Percentiles rank a stretch among this genome's conserved stretches.
Evolutionary conservation across 2,113 vertebrate species (phyloP).

Genomic region (Alouatta palliata): DNA sequence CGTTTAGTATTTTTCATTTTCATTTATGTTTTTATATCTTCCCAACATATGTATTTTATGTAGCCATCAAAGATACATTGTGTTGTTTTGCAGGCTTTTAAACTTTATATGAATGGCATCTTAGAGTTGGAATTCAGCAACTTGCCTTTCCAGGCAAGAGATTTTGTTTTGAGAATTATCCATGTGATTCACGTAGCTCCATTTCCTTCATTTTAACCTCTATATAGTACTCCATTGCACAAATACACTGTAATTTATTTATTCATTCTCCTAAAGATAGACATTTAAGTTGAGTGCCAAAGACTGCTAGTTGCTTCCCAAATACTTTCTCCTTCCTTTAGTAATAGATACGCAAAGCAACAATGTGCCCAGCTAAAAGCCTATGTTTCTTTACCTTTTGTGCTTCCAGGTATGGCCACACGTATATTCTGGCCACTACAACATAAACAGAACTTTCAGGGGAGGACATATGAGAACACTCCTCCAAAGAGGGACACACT

Average conservation of each 20-base stretch:
- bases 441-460: neutral
- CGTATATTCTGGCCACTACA: neutral
- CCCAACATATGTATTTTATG: neutral
- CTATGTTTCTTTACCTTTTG: neutral
- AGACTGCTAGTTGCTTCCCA: neutral
- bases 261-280: neutral
- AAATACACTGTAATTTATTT: neutral
- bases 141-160: slow-evolving; percentile 12
- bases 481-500: neutral
- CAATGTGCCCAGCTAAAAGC: neutral
- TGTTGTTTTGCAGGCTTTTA: slow-evolving; percentile 29
- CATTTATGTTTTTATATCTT: neutral
- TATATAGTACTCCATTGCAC: neutral
- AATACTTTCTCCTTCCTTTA: neutral
- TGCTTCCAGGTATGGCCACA: neutral
- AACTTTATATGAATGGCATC: neutral
- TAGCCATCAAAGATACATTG: neutral
- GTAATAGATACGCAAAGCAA: neutral
- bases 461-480: neutral
- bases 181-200: neutral
- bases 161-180: neutral
- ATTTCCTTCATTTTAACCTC: neutral
- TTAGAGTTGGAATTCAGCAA: neutral
- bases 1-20: neutral
- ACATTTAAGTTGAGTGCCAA: neutral